These are phyloP conservation scores for Oscheius onirici DNA, from an alignment of 2,888 invertebrate species.

Conservation along the genomic window DNA sequence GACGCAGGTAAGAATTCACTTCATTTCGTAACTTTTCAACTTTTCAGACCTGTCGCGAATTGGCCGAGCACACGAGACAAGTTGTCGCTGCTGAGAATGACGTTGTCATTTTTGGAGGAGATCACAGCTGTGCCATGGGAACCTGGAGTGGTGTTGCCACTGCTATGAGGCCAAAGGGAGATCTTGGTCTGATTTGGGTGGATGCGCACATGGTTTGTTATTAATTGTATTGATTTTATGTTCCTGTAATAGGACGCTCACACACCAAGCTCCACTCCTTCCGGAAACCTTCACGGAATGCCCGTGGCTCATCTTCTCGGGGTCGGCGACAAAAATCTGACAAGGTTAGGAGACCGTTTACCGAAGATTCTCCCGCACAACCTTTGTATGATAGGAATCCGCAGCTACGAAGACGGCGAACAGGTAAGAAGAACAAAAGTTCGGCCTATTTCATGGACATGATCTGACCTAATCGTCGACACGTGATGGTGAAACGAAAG, in stretches of 20 bases:
- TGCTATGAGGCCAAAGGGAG: constrained; percentile 56
- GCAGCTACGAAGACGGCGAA: constrained; percentile 63
- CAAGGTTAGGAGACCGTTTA: constrained; percentile 45
- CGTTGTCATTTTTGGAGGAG: constrained; percentile 61
- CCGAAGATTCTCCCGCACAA: constrained; percentile 62
- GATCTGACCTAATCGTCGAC: background rate
- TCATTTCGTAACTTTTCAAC: background rate
- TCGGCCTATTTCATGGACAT: constrained; percentile 9
- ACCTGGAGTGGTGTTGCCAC: constrained; percentile 66
- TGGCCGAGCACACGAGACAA: constrained; percentile 54
- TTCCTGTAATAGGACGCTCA: constrained; percentile 54
- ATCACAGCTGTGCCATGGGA: constrained; percentile 67
- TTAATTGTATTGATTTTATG: background rate
- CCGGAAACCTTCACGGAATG: constrained; percentile 67
- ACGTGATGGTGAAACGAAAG: background rate
- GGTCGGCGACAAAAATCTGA: constrained; percentile 55
- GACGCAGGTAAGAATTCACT: constrained; percentile 42
- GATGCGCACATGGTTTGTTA: constrained; percentile 63
- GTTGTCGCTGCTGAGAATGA: constrained; percentile 51
- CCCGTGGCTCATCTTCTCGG: constrained; percentile 67
- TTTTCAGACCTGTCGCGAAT: constrained; percentile 48
- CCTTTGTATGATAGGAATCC: constrained; percentile 61
- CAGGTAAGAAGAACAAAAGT: constrained; percentile 38
- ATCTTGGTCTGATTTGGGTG: constrained; percentile 65
- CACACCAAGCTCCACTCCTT: constrained; percentile 55